A percentile compares a stretch with the other conserved stretches of the same genome.
Conservation (phyloP, 2,113 vertebrate genomes). For the Chionomys nivalis region DNA sequence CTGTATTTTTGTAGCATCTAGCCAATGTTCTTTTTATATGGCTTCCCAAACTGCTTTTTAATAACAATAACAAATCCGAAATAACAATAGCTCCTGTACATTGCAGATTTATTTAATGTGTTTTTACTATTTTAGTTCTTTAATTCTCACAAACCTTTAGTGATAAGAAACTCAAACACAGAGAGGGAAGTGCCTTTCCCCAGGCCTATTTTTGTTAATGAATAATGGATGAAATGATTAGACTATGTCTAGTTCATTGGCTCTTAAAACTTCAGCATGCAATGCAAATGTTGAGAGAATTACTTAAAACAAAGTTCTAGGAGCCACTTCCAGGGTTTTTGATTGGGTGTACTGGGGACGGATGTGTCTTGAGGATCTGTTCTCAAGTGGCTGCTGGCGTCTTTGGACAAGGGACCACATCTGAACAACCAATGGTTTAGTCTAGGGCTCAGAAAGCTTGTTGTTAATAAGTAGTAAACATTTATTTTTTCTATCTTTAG, state of each 20-base stretch:
- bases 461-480: background rate
- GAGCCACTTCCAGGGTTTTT: background rate
- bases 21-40: background rate
- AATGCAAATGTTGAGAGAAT: background rate
- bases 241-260: background rate
- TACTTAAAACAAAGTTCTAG: background rate
- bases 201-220: background rate
- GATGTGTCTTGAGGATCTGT: background rate
- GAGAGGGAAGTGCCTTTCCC: background rate
- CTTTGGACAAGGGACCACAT: background rate
- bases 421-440: background rate
- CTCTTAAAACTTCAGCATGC: background rate
- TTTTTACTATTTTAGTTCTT: background rate
- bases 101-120: background rate
- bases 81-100: background rate
- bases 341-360: background rate
- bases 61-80: background rate
- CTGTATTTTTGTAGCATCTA: background rate
- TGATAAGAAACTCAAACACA: background rate
- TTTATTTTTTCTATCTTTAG: background rate
- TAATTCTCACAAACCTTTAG: background rate
- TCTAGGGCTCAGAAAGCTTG: background rate
- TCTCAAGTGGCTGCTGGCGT: background rate
- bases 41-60: background rate
- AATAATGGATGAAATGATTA: background rate